phyloP scores from a whole-genome alignment of 2,797 vertebrate genomes.

The Distichodus sexfasciatus region DNA sequence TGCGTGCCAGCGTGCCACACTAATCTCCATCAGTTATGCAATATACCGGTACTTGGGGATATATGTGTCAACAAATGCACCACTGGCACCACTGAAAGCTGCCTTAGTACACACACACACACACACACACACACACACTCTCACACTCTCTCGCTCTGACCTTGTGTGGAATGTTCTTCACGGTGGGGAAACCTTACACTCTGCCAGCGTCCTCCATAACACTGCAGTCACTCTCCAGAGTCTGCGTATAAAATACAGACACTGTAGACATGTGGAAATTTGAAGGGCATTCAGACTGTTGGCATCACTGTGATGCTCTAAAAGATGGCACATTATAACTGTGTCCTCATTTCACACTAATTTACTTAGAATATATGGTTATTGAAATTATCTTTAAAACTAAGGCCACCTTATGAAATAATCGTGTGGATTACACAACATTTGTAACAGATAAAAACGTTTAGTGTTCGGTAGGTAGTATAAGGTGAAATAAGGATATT shows the following conservation, averaged over 20 bases:
- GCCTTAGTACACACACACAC: slow-evolving; percentile 9
- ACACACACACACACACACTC: slow-evolving; percentile 3
- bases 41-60: not conserved
- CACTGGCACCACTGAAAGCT: slow-evolving; percentile 4
- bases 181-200: slow-evolving; percentile 35
- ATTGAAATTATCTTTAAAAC: no score
- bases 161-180: slow-evolving; percentile 14
- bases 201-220: not conserved
- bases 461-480: no score
- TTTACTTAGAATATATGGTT: no score
- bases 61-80: slow-evolving; percentile 6
- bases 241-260: not conserved
- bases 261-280: not conserved
- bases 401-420: no score
- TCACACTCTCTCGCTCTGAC: not conserved
- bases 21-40: not conserved
- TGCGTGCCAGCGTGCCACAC: not conserved
- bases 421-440: no score
- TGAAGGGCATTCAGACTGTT: not conserved
- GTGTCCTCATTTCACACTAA: no score
- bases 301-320: no score
- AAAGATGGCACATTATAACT: no score
- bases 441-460: no score
- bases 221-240: slow-evolving; percentile 22
- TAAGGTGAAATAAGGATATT: no score